Evolutionary conservation across 1,140 invertebrate species (phyloP), one percentile per base, ranked within the genome.

Genomic region (Diorhabda elongata): DNA sequence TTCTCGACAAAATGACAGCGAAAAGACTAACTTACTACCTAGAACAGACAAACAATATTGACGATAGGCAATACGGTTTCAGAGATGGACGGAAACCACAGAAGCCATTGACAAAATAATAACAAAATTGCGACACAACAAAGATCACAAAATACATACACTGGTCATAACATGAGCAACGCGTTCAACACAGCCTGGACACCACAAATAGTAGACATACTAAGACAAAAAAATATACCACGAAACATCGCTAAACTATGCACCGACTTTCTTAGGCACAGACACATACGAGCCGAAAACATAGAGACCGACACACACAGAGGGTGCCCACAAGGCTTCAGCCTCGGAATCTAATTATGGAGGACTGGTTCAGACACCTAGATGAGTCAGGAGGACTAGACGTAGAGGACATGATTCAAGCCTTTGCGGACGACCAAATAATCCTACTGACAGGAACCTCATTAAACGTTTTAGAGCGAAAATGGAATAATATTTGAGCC

Each of bases 271-370:
- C 9, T 71, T 2, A 6, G 42, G 2, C 44, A 72, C 11, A 65
- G 67, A 42, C 64, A 63, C 9, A 66, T 73, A 26, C 68, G n/a
- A 2, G 59, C 61, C 4, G 67, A 69, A 59, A 57, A 8, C 7
- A 59, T 72, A 9, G 68, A 58, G 0, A 58, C 42, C 43, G 3
- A 45, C 2, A 67, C 68, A 8, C 44, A 63, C 4, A 69, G 62
- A 59, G 76, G 76, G 6, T 76, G 76, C 45, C 74, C 73, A 6
- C 72, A 78, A 63, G 75, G 75, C 1, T 70, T 63, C 4, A 65
- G 72, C 9, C 62, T 76, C 5, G 74, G 70, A 57, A 74, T 7
- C 26, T 75, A 2, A 44, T 60, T 4, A 71, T 75, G 73, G 72
- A 76, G 52, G 67, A 63, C 8, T 73, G 68, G 71, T 69, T 70